phyloP scores from a whole-genome alignment of 2,888 invertebrate genomes.

The Lamellibrachia columna region DNA sequence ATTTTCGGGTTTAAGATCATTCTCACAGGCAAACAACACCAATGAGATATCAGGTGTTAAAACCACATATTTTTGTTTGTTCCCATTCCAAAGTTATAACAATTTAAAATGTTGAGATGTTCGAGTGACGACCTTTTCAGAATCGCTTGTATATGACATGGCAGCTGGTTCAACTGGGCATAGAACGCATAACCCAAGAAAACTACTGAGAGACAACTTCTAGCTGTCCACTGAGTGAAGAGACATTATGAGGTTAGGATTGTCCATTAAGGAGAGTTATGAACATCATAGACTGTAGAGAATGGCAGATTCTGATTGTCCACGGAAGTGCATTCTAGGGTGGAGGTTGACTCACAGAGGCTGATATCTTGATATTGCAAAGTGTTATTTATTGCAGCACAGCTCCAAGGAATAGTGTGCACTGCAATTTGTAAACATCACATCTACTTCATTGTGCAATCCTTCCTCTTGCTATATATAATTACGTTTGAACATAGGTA shows the following conservation, averaged over 20 bases:
- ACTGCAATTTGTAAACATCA: background rate
- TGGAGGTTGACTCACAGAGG: background rate
- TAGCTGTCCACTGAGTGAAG: background rate
- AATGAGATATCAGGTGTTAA: too few species aligned
- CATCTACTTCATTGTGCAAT: background rate
- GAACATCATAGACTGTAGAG: background rate
- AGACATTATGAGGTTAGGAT: background rate
- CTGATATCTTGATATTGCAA: background rate
- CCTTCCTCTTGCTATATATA: background rate
- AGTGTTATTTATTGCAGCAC: background rate
- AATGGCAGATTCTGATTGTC: background rate
- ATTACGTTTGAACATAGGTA: background rate
- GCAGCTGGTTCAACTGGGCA: too few species aligned
- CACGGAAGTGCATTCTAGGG: background rate
- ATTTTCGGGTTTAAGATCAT: too few species aligned
- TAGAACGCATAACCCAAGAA: background rate
- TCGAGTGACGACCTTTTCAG: too few species aligned
- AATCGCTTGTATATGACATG: too few species aligned
- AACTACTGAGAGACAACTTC: background rate
- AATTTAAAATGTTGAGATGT: too few species aligned
- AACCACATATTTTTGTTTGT: too few species aligned
- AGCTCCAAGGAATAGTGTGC: background rate
- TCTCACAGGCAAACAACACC: too few species aligned
- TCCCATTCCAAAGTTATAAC: too few species aligned
- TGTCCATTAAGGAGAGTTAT: background rate